phyloP scores from a whole-genome alignment of 53 echinoderm and acorn worm genomes.

The Apostichopus leukothele region DNA sequence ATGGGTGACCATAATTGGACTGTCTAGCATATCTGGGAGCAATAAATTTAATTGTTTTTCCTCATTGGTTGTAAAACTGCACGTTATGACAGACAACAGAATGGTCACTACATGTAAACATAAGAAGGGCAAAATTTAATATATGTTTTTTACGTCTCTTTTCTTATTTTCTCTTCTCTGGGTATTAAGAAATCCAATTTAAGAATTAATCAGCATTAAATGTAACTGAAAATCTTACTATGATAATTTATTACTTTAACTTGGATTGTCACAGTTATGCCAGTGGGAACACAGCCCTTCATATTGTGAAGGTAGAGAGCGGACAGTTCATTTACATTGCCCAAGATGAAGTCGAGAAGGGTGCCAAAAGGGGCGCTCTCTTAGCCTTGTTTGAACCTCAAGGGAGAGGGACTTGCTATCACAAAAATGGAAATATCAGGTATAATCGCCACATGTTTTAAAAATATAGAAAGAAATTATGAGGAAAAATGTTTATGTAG shows the following conservation, averaged over 20 bases:
- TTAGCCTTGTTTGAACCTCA: constrained; percentile 91
- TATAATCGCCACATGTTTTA: neutral
- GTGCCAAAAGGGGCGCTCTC: constrained; percentile 47
- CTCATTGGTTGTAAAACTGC: too few relatives aligned
- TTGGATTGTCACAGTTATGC: constrained; percentile 63
- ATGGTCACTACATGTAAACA: too few relatives aligned
- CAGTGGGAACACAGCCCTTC: constrained; percentile 74
- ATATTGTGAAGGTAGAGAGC: constrained; percentile 66
- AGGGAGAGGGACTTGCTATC: constrained; percentile 89
- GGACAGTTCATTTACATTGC: constrained; percentile 80
- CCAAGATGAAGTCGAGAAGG: constrained; percentile 57
- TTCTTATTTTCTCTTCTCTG: too few relatives aligned
- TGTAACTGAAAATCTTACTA: too few relatives aligned
- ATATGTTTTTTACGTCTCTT: too few relatives aligned
- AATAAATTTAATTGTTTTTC: too few relatives aligned
- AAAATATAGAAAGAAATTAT: neutral
- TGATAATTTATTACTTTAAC: neutral
- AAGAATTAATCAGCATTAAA: too few relatives aligned
- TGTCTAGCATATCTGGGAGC: too few relatives aligned
- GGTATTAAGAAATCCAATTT: too few relatives aligned
- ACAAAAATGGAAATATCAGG: constrained; percentile 89
- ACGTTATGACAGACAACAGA: too few relatives aligned
- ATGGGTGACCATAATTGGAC: too few relatives aligned
- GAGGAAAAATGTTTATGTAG: neutral
- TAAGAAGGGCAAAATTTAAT: too few relatives aligned